Evolutionary conservation across 2,113 vertebrate species (phyloP).

Genomic region (Oryzias celebensis): DNA sequence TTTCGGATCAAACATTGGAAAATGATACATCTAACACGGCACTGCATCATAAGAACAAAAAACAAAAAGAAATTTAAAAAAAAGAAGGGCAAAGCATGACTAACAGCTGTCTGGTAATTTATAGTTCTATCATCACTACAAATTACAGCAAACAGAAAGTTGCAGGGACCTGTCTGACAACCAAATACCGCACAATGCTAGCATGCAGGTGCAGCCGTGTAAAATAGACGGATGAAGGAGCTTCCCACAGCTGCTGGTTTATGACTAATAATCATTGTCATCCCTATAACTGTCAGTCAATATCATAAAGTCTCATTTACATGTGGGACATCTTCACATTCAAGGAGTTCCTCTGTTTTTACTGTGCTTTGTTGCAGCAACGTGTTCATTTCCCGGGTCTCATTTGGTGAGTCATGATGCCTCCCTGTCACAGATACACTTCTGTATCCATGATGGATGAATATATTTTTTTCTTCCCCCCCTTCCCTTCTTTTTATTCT

Average conservation of each 20-base stretch:
- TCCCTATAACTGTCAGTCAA: constrained; percentile 57
- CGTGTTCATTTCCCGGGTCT: constrained; percentile 26
- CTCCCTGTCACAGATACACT: neutral
- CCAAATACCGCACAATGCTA: constrained; percentile 21
- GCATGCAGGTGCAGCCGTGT: constrained; percentile 37
- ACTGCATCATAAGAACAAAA: constrained; percentile 17
- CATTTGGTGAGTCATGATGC: constrained; percentile 28
- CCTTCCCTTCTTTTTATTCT: neutral
- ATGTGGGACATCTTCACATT: constrained; percentile 30
- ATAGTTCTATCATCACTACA: constrained; percentile 41
- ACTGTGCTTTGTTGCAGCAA: constrained; percentile 17
- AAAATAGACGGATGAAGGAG: constrained; percentile 25
- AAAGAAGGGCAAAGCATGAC: constrained; percentile 29
- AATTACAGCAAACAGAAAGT: constrained; percentile 44
- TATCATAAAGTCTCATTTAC: constrained; percentile 25
- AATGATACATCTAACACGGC: constrained; percentile 49
- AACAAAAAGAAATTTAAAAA: neutral
- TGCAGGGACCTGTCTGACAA: constrained; percentile 18
- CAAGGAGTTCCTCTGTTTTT: constrained; percentile 21
- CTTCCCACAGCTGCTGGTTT: constrained; percentile 56
- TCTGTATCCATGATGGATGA: neutral
- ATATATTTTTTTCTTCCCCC: constrained; percentile 2
- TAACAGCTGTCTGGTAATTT: constrained; percentile 57
- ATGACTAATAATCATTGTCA: constrained; percentile 60
- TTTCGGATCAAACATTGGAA: constrained; percentile 54